Evolutionary conservation across 1,140 invertebrate genomes (phyloP), one percentile per base, ranked within the genome.

Genomic region (Procambarus clarkii): DNA sequence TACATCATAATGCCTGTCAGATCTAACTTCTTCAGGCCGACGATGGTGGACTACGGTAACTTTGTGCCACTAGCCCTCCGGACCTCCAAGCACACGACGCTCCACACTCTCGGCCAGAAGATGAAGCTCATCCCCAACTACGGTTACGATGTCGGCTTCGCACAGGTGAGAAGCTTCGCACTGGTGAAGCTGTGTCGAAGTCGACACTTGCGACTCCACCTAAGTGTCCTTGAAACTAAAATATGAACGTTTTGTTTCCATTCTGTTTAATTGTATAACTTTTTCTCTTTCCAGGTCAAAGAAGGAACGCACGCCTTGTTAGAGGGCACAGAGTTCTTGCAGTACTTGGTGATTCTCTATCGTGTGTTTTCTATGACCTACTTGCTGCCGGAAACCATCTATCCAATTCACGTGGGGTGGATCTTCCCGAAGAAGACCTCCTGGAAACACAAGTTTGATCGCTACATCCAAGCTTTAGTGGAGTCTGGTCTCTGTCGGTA

Each of bases 371-470:
- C 83, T 21, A 85, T 48, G 18, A 60, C 71, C 7, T 91, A 91
- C 82, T 91, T 78, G 71, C 50, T 91, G 34, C 81, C 48, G 5
- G 88, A 91, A 18, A 50, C 15, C 4, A 21, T 91, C 21, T 84
- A 78, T 46, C 88, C 88, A 9, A 79, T 79, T 9, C 69, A 85
- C 44, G 74, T 85, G 4, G 88, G 81, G 11, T 91, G 81, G 81
- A 91, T 85, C 54, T 91, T 48, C 60, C 88, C 88, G 0, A 91
- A 91, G 83, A 84, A 85, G 58, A 91, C 88, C 2, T 34, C 88
- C 15, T 91, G 88, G 88, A 91, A 91, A 24, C 88, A 91, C 46
- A 91, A 91, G 76, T 78, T 91, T 34, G 88, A 91, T 50, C 48
- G 45, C 4, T 85, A 91, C 58, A 11, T 91, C 5, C 81, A 79